Base-by-base conservation (phyloP, 2,888 invertebrate genomes). In the Blastobasis adustella region DNA sequence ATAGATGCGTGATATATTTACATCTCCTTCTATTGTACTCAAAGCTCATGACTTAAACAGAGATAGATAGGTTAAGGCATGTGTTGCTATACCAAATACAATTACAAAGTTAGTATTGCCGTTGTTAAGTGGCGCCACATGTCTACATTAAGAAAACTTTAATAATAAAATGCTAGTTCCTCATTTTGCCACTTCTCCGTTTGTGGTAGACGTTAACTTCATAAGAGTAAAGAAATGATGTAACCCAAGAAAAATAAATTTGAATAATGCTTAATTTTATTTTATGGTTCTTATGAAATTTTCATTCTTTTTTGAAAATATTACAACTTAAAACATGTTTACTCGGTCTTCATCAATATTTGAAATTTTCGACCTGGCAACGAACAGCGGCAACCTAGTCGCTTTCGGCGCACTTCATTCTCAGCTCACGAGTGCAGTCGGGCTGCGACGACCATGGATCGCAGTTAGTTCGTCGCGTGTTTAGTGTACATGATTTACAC, bases 361-460 rank as follows among this genome's bases (percentile, higher is more conserved):
- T 23, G 23, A 23, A 3, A 23, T 23, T 23, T 23, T 23, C 1
- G 23, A 23, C 2, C 23, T 23, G 23, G 23, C 23, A 23, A 23
- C 23, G 23, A 23, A 23, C 23, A 23, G 23, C 23, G 23, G 23
- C 23, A 23, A 23, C 23, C 23, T 23, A 1, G 43, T 51, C 63
- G 71, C 72, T 73, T 70, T 66, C 65, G 67, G 64, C 79, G 73
- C 63, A 76, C 76, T 23, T 23, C 23, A 23, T 23, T 23, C 23
- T 23, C 23, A 23, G 23, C 77, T 76, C 78, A 69, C 65, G 61
- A 52, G 53, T 62, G 69, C 74, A 84, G 85, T 85, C 73, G 69
- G 68, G 63, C 79, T 81, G 82, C 80, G 82, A 79, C 73, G 84
- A 74, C 67, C 79, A 84, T 86, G 86, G 83, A 73, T 74, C 79